Base-by-base conservation (phyloP, 2,888 invertebrate genomes). In the Smittia aterrima region DNA sequence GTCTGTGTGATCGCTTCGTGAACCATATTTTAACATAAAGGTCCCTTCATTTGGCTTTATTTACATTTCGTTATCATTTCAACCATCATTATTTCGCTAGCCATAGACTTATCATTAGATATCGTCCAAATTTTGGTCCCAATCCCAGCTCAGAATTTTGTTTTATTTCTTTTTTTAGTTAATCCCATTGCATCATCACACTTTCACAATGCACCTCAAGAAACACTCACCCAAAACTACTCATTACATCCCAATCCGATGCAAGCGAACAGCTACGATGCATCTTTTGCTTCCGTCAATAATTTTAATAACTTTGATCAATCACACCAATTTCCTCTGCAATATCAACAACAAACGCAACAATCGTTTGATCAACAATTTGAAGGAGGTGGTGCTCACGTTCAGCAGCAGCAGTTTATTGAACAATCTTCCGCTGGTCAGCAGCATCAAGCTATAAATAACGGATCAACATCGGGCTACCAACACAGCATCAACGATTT, bases 291-390 rank as follows among this genome's bases (percentile, higher is more conserved):
- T 25, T 40, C 72, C 58, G 32, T 32, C 72, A 72, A 72, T 72
- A 72, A 58, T 25, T 72, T 72, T 72, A 72, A 72, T 72, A 72
- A 72, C 24, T 72, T 72, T 62, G 72, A 62, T 72, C 58, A 22
- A 72, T 72, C 72, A 20, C 58, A 54, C 53, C 71, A 54, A 71
- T 71, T 72, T 72, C 71, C 11, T 13, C 24, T 67, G 41, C 67
- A 74, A 66, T 74, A 74, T 47, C 75, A 76, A 68, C 75, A 75
- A 66, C 67, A 75, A 41, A n/a, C n/a, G n/a, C 75, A 53, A 70
- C 16, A 66, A 25, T 72, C 53, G 40, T 75, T 64, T n/a, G 74
- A 24, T 27, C 76, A 40, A 66, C 58, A 32, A 22, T 64, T 68
- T 24, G 74, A 58, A 70, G 67, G 58, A 32, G 74, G 72, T 68